Base-by-base conservation (phyloP, 2,113 vertebrate species). In the Neopipo cinnamomea region DNA sequence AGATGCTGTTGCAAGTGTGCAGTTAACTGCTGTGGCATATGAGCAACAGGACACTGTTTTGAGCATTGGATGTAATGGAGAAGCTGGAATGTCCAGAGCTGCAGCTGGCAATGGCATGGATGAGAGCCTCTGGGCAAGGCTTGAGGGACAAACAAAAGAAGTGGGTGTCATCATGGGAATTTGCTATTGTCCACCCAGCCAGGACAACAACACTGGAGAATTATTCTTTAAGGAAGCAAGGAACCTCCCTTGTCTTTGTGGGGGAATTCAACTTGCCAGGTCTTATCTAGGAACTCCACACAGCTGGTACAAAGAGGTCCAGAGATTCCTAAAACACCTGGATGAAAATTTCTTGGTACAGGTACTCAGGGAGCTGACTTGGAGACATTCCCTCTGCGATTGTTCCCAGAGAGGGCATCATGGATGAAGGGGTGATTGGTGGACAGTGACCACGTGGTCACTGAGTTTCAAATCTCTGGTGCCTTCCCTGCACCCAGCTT, bases 361-460 rank as follows among this genome's bases (percentile, higher is more conserved):
- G 68, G 15, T n/a, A 27, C 39, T 18, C 15, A 39, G 61, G 33
- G 61, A 46, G 5, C 23, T 16, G 20, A 22, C 27, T 5, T 12
- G 4, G 33, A 59, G 44, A 24, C 2, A 6, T 11, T 2, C 4
- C 7, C 8, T 52, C 28, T 49, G 17, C 44, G 37, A 59, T 52
- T 39, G 6, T 12, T 67, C 11, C 23, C 33, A 68, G 46, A n/a
- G 12, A 81, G 19, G 3, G 9, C 52, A 37, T 74, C 33, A 11
- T 52, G 61, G 23, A 30, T 75, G 19, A 88, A 42, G 8, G 18
- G 10, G 44, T 46, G 18, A 30, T 5, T 67, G 12, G 13, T 39
- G 23, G 7, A 39, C 27, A 74, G 27, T 0, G 0, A 52, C 20
- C 61, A 68, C 11, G 16, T 11, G 46, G 20, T 8, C 37, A 59